Evolutionary conservation across 1,140 invertebrate genomes (phyloP), one percentile per base, ranked within the genome.

Genomic region (Temnothorax curvispinosus): DNA sequence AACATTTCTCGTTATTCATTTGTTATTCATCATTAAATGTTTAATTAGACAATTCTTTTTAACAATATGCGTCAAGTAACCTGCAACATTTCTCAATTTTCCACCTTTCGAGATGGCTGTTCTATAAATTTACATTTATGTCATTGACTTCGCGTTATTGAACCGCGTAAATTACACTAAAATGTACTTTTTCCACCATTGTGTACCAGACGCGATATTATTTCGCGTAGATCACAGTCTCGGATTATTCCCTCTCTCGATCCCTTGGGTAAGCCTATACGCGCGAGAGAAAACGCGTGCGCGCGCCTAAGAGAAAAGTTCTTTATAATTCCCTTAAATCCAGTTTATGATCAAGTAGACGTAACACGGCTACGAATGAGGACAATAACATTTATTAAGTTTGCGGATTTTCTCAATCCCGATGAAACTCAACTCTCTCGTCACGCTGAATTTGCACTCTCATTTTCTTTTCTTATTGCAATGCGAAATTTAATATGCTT

Each of bases 251-350:
- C 38, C 41, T 47, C n/a, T 32, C 69, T 62, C 35, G 69, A 84
- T 75, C 44, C 32, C 21, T n/a, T 56, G 15, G 50, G 56, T 15
- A 35, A 74, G 18, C 13, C 11, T 71, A 21, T 71, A 21, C 9
- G 15, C 5, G 38, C n/a, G 52, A 41, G 15, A 82, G 65, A 27
- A 32, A 11, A 11, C 7, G 9, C 38, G 7, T 9, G 44, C 44
- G 44, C 47, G 47, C 11, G 52, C 15, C 35, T 32, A 27, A 27
- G 35, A 82, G 18, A 72, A 38, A 82, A 47, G 41, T 38, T 75
- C 69, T 75, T 74, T 74, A 84, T 82, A 75, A 84, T 75, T 47
- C 72, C 65, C 35, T 84, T 74, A 74, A 58, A 44, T 84, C 69
- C 54, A 74, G 62, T 84, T 84, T 84, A 72, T 58, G 52, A 82